A percentile compares a stretch with the other conserved stretches of the same genome.
phyloP scores from a whole-genome alignment of 2,888 invertebrate species.

The Euplexia lucipara region DNA sequence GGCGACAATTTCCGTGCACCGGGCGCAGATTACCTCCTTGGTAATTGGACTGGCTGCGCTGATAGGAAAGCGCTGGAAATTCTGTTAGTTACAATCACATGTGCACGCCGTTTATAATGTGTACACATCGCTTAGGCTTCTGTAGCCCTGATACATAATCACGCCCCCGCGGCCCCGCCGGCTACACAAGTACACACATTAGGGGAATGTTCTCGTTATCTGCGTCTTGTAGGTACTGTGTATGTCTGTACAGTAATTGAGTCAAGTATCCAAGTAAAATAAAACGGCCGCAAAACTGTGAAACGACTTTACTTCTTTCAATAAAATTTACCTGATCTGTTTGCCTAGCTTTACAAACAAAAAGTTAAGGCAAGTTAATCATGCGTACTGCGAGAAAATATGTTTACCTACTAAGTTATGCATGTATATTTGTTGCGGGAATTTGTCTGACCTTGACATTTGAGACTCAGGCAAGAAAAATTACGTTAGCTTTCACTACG shows the following conservation, averaged over 20 bases:
- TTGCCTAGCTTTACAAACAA: slow-evolving; percentile 3
- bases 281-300: background rate
- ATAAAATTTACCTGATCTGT: background rate
- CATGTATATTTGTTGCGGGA: slow-evolving; percentile 17
- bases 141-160: slow-evolving; percentile 29
- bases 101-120: slow-evolving; percentile 42
- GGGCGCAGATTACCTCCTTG: slow-evolving; percentile 68
- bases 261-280: background rate
- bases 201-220: slow-evolving; percentile 11
- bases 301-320: background rate
- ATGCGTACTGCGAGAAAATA: slow-evolving; percentile 3
- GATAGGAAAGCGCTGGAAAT: slow-evolving; percentile 72
- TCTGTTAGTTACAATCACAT: slow-evolving; percentile 64
- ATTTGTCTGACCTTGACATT: slow-evolving; percentile 32
- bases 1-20: slow-evolving; percentile 71
- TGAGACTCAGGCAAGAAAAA: slow-evolving; percentile 23
- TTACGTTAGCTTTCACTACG: slow-evolving; percentile 21
- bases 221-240: slow-evolving; percentile 1
- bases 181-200: slow-evolving; percentile 11
- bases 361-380: slow-evolving; percentile 16
- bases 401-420: slow-evolving; percentile 23
- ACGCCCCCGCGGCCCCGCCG: background rate
- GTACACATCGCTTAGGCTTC: slow-evolving; percentile 22
- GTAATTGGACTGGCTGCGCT: slow-evolving; percentile 70
- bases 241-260: background rate